A percentile compares a stretch with the other conserved stretches of the same genome.
Evolutionary conservation across 2,888 invertebrate species (phyloP).

Genomic region (Brenthis daphne): DNA sequence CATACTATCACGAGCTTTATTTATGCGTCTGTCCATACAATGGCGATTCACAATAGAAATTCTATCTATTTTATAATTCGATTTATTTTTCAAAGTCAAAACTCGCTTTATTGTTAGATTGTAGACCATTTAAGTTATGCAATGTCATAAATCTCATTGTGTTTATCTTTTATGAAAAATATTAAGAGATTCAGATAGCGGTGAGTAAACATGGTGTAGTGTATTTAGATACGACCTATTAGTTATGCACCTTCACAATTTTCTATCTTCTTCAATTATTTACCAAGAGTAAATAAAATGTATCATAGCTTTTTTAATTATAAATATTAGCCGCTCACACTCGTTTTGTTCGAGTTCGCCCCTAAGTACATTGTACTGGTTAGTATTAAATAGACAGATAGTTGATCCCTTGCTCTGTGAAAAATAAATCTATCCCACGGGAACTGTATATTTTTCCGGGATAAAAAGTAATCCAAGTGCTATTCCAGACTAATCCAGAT

Average conservation of each 20-base stretch:
- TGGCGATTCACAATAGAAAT: constrained; percentile 48
- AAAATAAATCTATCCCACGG: no score
- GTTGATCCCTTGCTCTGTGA: no score
- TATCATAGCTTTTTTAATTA: no score
- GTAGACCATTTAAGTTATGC: constrained; percentile 52
- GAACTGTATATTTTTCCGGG: no score
- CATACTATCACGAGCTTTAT: constrained; percentile 41
- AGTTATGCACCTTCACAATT: not conserved
- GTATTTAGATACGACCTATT: constrained; percentile 27
- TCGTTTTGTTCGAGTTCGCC: no score
- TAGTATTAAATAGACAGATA: no score
- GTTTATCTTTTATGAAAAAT: constrained; percentile 56
- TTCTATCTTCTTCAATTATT: not conserved
- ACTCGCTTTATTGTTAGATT: constrained; percentile 41
- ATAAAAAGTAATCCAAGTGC: no score
- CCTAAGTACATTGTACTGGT: no score
- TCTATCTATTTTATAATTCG: constrained; percentile 47
- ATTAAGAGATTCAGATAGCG: constrained; percentile 64
- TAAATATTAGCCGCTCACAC: no score
- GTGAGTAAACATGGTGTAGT: constrained; percentile 32
- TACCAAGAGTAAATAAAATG: not conserved
- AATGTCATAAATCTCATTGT: constrained; percentile 55
- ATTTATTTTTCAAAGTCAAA: constrained; percentile 58
- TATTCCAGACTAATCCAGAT: no score
- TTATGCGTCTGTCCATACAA: constrained; percentile 46